Evolutionary conservation across 2,113 vertebrate species (phyloP), one percentile per base, ranked within the genome.

Genomic region (Pristiophorus japonicus): DNA sequence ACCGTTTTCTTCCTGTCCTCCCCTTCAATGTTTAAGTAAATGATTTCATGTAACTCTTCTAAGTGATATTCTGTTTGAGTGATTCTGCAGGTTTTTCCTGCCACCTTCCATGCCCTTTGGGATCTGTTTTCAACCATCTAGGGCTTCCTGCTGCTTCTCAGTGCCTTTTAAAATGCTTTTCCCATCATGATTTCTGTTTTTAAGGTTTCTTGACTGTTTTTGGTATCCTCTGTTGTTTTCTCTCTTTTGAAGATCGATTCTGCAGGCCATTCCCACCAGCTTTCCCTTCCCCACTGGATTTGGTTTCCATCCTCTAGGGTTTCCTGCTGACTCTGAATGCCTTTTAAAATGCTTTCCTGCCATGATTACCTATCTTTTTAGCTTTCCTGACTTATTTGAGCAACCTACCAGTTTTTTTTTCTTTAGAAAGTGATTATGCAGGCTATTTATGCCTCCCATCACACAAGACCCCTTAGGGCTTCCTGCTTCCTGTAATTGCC

Each of bases 311-410:
- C 34, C 88, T 92, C 59, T 92, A 7, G 30, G 55, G 30, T 12
- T 62, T 92, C 88, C 34, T 65, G 34, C 55, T 92, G 88, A 63
- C 34, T 20, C n/a, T n/a, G 34, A 92, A 92, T 92, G 34, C 59
- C 14, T 92, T 63, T 92, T 63, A 63, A 92, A 92, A 59, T 65
- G 59, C 59, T 92, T 92, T 65, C 59, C 88, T 92, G 18, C 34
- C 88, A 38, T 92, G 59, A 63, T 92, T 62, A 62, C 55, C 55
- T 59, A 16, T 87, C 2, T 55, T 88, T 30, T n/a, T 20, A 88
- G 51, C 18, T 38, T 92, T 65, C 59, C 88, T 92, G n/a, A 92
- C 65, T n/a, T 16, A n/a, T 92, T 92, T 92, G 16, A 92, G 16
- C 16, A 63, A 92, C 59, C n/a, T 92, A 18, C 55, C 34, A n/a